Percentiles rank a stretch among this genome's conserved stretches.
These are phyloP conservation scores for Monodelphis domestica DNA, from an alignment of 2,797 vertebrate genomes.

Conservation along the genomic window DNA sequence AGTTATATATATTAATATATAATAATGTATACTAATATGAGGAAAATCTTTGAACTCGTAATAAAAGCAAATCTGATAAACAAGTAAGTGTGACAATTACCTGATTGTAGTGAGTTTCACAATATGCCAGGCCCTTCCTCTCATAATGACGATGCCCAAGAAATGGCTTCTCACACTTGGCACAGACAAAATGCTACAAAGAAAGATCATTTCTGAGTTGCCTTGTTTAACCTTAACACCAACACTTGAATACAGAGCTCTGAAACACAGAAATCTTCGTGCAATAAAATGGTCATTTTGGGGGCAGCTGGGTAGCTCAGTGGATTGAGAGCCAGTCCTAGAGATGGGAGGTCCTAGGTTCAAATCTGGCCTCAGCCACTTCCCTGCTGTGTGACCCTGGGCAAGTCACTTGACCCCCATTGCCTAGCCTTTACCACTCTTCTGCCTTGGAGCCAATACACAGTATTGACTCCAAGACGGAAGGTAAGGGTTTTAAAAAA, in stretches of 20 bases:
- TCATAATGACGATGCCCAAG: slow-evolving; percentile 99
- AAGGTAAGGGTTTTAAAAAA: too few species aligned
- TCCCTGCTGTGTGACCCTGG: too few species aligned
- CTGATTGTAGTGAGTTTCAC: slow-evolving; percentile 99
- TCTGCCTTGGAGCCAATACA: too few species aligned
- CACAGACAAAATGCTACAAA: slow-evolving; percentile 95
- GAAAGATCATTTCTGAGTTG: slow-evolving; percentile 66
- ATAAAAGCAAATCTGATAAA: neutral
- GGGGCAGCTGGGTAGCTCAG: too few species aligned
- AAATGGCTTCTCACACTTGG: slow-evolving; percentile 98
- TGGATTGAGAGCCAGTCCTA: too few species aligned
- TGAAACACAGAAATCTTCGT: neutral
- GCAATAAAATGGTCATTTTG: neutral
- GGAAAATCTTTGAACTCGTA: neutral
- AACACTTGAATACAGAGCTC: neutral
- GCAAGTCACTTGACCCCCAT: too few species aligned
- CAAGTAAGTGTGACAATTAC: slow-evolving; percentile 80
- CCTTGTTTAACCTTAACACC: neutral
- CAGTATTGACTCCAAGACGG: too few species aligned
- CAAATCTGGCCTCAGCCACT: too few species aligned
- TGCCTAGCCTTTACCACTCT: too few species aligned
- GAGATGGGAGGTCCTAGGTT: too few species aligned
- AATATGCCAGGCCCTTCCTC: slow-evolving; percentile 97
- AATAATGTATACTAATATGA: neutral
- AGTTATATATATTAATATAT: too few species aligned